Conservation (phyloP, 2,113 vertebrate genomes). For the Nanorana parkeri region DNA sequence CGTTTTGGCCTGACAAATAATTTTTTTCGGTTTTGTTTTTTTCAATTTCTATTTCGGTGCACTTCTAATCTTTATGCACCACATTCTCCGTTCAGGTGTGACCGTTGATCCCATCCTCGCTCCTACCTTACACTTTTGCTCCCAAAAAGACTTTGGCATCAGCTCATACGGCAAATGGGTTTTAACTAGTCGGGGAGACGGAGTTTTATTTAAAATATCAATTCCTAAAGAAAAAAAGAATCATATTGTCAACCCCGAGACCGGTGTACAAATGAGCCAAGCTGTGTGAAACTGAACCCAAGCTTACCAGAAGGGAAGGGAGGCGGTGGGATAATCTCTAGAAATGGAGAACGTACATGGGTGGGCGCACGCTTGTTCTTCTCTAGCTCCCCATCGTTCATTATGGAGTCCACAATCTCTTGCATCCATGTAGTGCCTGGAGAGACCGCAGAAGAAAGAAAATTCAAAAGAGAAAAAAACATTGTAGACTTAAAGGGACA, state of each 20-base stretch:
- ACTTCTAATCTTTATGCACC: no score
- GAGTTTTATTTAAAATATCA: neutral
- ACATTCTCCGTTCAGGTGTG: no score
- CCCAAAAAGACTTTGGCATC: slow-evolving; percentile 67
- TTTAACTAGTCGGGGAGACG: slow-evolving; percentile 61
- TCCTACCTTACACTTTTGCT: slow-evolving; percentile 66
- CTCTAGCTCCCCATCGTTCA: slow-evolving; percentile 65
- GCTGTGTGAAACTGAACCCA: no score
- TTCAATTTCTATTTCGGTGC: no score
- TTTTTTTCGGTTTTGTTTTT: no score
- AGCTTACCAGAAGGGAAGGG: slow-evolving; percentile 45
- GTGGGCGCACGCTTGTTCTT: slow-evolving; percentile 41
- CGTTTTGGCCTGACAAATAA: no score
- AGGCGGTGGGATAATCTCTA: slow-evolving; percentile 56
- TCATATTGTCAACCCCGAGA: neutral
- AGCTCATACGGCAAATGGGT: slow-evolving; percentile 65
- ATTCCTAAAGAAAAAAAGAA: neutral
- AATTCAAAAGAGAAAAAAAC: neutral
- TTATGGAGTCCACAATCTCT: slow-evolving; percentile 80
- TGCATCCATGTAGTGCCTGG: slow-evolving; percentile 85
- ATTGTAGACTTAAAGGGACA: no score
- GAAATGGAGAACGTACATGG: slow-evolving; percentile 50
- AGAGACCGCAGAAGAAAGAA: slow-evolving; percentile 66
- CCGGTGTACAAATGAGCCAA: neutral
- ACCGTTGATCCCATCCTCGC: neutral